phyloP scores from a whole-genome alignment of 2,888 invertebrate genomes.

The Drosophila paramelanica region DNA sequence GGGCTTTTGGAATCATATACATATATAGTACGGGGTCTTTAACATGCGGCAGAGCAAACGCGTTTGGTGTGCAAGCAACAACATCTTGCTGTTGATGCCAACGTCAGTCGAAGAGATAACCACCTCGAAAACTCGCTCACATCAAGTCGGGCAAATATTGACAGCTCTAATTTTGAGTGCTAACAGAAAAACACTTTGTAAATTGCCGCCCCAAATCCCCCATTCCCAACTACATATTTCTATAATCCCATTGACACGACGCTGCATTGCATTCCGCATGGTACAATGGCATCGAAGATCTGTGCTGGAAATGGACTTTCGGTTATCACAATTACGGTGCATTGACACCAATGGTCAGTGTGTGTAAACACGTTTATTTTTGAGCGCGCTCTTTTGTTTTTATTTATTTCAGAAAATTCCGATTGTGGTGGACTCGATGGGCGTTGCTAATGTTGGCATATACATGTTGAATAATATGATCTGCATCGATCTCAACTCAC shows the following conservation, averaged over 20 bases:
- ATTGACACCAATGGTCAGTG: slow-evolving; percentile 46
- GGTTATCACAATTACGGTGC: slow-evolving; percentile 52
- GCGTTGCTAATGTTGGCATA: slow-evolving; percentile 1
- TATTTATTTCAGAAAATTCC: slow-evolving; percentile 16
- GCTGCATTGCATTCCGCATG: slow-evolving; percentile 9
- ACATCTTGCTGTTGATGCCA: slow-evolving; percentile 21
- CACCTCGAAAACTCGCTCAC: slow-evolving; percentile 2
- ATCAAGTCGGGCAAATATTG: slow-evolving; percentile 31
- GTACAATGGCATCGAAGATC: slow-evolving; percentile 26
- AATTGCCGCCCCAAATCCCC: slow-evolving; percentile 8
- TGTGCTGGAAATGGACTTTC: slow-evolving; percentile 18
- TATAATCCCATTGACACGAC: background rate
- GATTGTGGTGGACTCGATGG: slow-evolving; percentile 9
- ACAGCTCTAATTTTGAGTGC: slow-evolving; percentile 24
- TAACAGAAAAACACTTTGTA: slow-evolving; percentile 31
- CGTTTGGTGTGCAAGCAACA: slow-evolving; percentile 60
- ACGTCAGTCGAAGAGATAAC: slow-evolving; percentile 12
- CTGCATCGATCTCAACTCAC: slow-evolving; percentile 31
- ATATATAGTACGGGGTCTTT: slow-evolving; percentile 4
- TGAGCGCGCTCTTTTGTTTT: slow-evolving; percentile 30
- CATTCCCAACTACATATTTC: background rate
- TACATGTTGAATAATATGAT: background rate
- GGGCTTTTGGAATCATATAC: slow-evolving; percentile 18
- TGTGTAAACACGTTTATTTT: slow-evolving; percentile 23
- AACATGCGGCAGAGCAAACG: slow-evolving; percentile 23